Conservation (phyloP, 1,140 invertebrate genomes). For the Cyrtorhinus lividipennis region DNA sequence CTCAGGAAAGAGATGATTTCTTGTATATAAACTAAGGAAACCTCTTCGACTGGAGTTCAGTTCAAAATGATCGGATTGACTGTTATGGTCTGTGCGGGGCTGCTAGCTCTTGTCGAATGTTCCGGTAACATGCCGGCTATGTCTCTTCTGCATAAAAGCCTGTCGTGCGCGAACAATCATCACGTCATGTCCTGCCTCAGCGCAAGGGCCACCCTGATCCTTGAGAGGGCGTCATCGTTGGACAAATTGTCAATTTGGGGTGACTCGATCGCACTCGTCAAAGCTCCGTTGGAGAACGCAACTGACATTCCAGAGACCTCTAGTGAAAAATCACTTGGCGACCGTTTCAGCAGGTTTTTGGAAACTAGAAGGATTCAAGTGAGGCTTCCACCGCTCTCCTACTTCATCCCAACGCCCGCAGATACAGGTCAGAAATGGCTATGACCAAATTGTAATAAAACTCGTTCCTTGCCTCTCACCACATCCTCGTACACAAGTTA, state of each 20-base stretch:
- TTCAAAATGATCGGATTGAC: too few species aligned
- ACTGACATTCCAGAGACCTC: not conserved
- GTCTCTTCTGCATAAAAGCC: not conserved
- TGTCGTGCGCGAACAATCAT: not conserved
- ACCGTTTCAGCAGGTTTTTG: slow-evolving; percentile 8
- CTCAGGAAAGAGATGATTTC: too few species aligned
- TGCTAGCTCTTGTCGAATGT: too few species aligned
- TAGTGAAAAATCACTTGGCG: not conserved
- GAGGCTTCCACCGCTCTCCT: slow-evolving; percentile 1
- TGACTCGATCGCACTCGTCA: not conserved
- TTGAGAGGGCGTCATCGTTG: not conserved
- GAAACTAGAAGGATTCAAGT: slow-evolving; percentile 3
- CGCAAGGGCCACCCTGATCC: not conserved
- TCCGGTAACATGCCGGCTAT: too few species aligned
- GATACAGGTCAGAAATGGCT: too few species aligned
- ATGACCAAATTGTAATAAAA: too few species aligned
- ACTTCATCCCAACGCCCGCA: not conserved
- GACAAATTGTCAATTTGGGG: not conserved
- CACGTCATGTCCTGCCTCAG: not conserved
- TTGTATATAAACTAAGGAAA: too few species aligned
- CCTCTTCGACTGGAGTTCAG: too few species aligned
- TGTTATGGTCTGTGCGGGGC: too few species aligned
- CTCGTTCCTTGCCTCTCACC: too few species aligned
- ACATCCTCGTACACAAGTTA: too few species aligned
- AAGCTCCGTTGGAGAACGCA: not conserved